phyloP scores from a whole-genome alignment of 2,888 invertebrate species.

The Molanna angustata region DNA sequence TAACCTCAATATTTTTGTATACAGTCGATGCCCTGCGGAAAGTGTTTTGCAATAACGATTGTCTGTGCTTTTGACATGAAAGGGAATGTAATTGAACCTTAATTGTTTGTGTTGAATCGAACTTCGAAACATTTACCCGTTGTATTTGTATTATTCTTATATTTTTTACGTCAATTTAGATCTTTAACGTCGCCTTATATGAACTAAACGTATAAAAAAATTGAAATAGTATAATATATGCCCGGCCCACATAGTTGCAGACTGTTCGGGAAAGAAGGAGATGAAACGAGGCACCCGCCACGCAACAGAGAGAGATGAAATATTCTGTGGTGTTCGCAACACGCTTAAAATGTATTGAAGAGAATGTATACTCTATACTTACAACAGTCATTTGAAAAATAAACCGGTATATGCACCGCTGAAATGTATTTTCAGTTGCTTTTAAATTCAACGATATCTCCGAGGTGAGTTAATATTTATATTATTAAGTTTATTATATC shows the following conservation, averaged over 20 bases:
- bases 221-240: slow-evolving; percentile 20
- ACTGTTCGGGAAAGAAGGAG: slow-evolving; percentile 13
- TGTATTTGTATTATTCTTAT: neutral
- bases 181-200: slow-evolving; percentile 12
- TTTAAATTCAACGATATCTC: too few relatives aligned
- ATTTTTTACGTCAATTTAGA: neutral
- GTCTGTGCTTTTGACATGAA: neutral
- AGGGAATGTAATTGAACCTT: too few relatives aligned
- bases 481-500: too few relatives aligned
- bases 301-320: slow-evolving; percentile 9
- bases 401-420: slow-evolving; percentile 23
- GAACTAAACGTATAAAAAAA: slow-evolving; percentile 21
- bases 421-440: slow-evolving; percentile 14
- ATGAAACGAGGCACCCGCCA: neutral
- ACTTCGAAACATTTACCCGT: too few relatives aligned
- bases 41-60: neutral
- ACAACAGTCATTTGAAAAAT: slow-evolving; percentile 22
- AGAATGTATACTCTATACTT: slow-evolving; percentile 7
- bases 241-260: slow-evolving; percentile 25
- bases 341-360: slow-evolving; percentile 12
- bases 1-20: slow-evolving; percentile 16
- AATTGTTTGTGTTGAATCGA: too few relatives aligned
- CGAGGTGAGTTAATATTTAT: too few relatives aligned
- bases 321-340: slow-evolving; percentile 1
- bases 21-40: slow-evolving; percentile 1